Percentiles rank a stretch among this genome's conserved stretches.
Conservation (phyloP, 2,113 vertebrate species). For the Neodon shergylaensis region DNA sequence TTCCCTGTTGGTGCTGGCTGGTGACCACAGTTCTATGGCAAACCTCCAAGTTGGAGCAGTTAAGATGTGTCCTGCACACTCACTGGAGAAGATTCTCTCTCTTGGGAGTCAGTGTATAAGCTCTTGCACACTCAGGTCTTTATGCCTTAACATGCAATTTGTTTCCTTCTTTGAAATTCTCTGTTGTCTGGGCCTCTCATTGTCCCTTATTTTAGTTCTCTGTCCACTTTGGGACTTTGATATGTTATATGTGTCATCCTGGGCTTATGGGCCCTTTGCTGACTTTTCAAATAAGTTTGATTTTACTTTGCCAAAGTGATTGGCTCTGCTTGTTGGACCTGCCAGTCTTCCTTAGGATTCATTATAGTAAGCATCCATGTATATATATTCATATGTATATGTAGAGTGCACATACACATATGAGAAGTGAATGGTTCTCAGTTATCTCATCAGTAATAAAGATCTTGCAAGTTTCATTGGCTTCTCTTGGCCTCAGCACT, state of each 20-base stretch:
- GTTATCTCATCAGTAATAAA: neutral
- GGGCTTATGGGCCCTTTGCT: neutral
- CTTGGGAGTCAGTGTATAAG: neutral
- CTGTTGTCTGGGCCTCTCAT: neutral
- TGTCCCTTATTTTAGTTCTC: conserved; percentile 25
- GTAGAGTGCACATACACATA: neutral
- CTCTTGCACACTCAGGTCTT: neutral
- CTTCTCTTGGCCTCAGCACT: neutral
- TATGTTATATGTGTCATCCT: neutral
- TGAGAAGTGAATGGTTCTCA: neutral
- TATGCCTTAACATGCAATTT: neutral
- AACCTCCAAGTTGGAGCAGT: neutral
- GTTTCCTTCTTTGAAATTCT: neutral
- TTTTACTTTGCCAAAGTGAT: neutral
- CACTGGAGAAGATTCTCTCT: neutral
- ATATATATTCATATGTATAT: neutral
- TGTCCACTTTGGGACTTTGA: neutral
- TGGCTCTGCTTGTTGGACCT: neutral
- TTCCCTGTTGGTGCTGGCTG: neutral
- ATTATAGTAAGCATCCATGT: neutral
- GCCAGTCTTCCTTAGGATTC: neutral
- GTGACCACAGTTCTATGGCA: neutral
- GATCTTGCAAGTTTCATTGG: neutral
- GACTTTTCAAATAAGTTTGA: conserved; percentile 18
- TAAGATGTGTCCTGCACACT: neutral